Evolutionary conservation across 2,797 vertebrate genomes (phyloP).

Genomic region (Allobates femoralis): DNA sequence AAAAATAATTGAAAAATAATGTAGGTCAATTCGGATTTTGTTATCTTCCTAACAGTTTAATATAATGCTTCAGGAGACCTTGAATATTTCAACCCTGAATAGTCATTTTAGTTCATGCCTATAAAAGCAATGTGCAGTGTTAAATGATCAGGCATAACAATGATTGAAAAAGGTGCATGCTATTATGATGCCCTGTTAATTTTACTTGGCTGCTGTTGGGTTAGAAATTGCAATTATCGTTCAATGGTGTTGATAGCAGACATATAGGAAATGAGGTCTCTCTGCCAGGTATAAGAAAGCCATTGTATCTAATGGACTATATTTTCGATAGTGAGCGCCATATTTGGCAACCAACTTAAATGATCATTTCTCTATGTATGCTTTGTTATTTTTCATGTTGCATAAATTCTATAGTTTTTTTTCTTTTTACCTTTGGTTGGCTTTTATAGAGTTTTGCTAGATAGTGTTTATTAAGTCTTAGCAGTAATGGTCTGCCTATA

Average conservation of each 20-base stretch:
- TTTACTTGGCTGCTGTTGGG: constrained; percentile 18
- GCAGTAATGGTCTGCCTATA: too few species aligned
- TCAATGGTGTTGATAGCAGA: background rate
- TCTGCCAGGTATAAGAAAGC: background rate
- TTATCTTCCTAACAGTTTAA: background rate
- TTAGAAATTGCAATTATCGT: constrained; percentile 1
- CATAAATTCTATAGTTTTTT: background rate
- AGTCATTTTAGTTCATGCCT: constrained; percentile 43
- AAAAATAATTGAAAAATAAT: constrained; percentile 20
- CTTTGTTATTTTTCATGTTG: background rate
- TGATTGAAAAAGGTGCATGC: constrained; percentile 27
- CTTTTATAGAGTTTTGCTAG: background rate
- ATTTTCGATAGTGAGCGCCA: background rate
- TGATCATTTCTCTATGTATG: background rate
- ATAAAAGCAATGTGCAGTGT: constrained; percentile 55
- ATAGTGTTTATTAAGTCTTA: background rate
- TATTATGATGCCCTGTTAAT: constrained; percentile 35
- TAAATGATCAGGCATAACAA: constrained; percentile 47
- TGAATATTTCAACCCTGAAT: background rate
- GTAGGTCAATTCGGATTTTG: constrained; percentile 1
- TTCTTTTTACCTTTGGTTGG: background rate
- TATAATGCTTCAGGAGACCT: constrained; percentile 23
- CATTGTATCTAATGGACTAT: constrained; percentile 5
- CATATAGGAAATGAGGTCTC: background rate
- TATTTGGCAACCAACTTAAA: background rate